A percentile compares a stretch with the other conserved stretches of the same genome.
Evolutionary conservation across 2,113 vertebrate genomes (phyloP).

Genomic region (Perccottus glenii): DNA sequence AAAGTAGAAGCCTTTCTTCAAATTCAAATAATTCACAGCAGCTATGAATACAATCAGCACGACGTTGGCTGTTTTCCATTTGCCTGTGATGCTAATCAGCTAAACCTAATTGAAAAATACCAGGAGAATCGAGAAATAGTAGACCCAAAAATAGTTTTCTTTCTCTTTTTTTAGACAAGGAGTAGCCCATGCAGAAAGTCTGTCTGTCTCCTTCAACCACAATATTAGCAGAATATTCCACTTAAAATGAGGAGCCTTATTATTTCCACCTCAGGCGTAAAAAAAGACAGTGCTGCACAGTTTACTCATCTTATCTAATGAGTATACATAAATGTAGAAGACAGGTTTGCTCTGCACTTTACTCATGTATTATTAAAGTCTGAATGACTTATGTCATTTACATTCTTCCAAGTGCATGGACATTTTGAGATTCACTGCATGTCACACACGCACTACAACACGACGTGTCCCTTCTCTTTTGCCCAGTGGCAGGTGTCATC

Average conservation of each 20-base stretch:
- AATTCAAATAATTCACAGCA: slow-evolving; percentile 12
- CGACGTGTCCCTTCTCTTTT: slow-evolving; percentile 25
- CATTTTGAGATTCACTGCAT: neutral
- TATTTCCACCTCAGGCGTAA: slow-evolving; percentile 20
- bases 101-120: slow-evolving; percentile 37
- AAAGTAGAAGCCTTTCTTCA: slow-evolving; percentile 8
- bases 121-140: slow-evolving; percentile 8
- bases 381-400: slow-evolving; percentile 25
- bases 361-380: slow-evolving; percentile 20
- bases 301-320: slow-evolving; percentile 48
- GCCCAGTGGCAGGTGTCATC: slow-evolving; percentile 73
- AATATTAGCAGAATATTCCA: slow-evolving; percentile 18
- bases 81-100: slow-evolving; percentile 26
- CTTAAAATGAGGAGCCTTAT: slow-evolving; percentile 4
- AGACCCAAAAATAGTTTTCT: slow-evolving; percentile 1
- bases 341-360: slow-evolving; percentile 7
- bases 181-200: too few relatives aligned
- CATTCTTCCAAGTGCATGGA: slow-evolving; percentile 24
- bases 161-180: neutral
- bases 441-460: slow-evolving; percentile 6
- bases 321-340: neutral
- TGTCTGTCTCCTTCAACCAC: slow-evolving; percentile 2
- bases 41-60: slow-evolving; percentile 25
- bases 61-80: slow-evolving; percentile 10
- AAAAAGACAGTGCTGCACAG: slow-evolving; percentile 11